Percentiles rank a stretch among this genome's conserved stretches.
phyloP scores from a whole-genome alignment of 2,113 vertebrate species.

The Datnioides undecimradiatus region DNA sequence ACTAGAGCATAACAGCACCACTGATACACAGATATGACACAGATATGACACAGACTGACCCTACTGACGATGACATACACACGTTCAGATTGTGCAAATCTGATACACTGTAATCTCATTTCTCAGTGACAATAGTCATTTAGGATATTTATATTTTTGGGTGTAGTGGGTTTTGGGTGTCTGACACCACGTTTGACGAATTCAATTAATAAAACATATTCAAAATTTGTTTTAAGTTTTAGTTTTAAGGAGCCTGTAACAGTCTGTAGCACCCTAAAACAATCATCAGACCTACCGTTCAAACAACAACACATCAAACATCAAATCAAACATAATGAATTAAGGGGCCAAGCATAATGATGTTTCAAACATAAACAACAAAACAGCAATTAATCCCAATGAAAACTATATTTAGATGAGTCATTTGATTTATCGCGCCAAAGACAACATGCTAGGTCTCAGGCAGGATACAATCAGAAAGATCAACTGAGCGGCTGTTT shows the following conservation, averaged over 20 bases:
- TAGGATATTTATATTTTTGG: no score
- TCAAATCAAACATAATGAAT: background rate
- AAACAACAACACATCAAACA: no score
- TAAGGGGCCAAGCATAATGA: background rate
- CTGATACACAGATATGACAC: slow-evolving; percentile 44
- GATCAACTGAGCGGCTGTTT: background rate
- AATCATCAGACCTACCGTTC: background rate
- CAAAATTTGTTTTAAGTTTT: no score
- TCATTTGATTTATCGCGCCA: background rate
- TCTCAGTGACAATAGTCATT: background rate
- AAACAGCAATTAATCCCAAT: background rate
- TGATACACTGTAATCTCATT: background rate
- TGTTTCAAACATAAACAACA: background rate
- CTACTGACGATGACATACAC: background rate
- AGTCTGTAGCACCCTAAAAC: no score
- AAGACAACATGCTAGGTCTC: background rate
- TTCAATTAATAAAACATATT: no score
- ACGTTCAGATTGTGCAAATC: background rate
- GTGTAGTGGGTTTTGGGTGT: no score
- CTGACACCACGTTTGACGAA: no score
- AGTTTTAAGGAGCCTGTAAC: no score
- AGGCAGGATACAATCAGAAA: background rate
- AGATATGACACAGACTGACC: slow-evolving; percentile 1
- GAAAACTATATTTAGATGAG: slow-evolving; percentile 17
- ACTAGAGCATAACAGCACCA: slow-evolving; percentile 28